These are phyloP conservation scores for Anomalospiza imberbis DNA, from an alignment of 2,797 vertebrate species.

Conservation along the genomic window DNA sequence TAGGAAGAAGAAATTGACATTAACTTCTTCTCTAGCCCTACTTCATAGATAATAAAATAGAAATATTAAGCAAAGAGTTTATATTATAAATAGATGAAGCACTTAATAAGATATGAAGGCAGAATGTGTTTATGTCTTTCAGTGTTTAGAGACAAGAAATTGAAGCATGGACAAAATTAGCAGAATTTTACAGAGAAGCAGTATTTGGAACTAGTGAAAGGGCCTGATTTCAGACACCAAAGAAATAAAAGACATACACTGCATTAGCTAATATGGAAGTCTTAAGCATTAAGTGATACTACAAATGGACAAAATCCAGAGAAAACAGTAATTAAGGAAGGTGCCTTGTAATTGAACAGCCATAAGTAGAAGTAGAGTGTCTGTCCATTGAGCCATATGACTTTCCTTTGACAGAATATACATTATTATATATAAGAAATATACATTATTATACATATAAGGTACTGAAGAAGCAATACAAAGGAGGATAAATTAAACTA, in stretches of 20 bases:
- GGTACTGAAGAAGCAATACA: background rate
- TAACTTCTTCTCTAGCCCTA: background rate
- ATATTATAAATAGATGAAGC: background rate
- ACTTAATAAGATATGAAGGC: background rate
- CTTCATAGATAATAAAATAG: background rate
- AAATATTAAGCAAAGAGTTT: background rate
- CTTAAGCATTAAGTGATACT: background rate
- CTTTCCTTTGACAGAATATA: slow-evolving; percentile 25
- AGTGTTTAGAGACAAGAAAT: background rate
- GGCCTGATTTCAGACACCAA: background rate
- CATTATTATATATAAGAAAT: background rate
- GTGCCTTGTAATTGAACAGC: background rate
- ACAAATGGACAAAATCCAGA: background rate
- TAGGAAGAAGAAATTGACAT: background rate
- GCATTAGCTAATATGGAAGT: background rate
- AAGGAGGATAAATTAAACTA: slow-evolving; percentile 16
- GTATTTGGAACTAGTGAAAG: background rate
- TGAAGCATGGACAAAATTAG: background rate
- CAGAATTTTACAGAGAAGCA: background rate
- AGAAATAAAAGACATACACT: background rate
- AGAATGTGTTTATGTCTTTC: background rate
- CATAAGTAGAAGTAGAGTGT: background rate
- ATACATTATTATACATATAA: background rate
- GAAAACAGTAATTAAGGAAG: slow-evolving; percentile 27
- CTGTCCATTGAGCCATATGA: background rate